phyloP scores from a whole-genome alignment of 2,113 vertebrate species.

The Chauna torquata region DNA sequence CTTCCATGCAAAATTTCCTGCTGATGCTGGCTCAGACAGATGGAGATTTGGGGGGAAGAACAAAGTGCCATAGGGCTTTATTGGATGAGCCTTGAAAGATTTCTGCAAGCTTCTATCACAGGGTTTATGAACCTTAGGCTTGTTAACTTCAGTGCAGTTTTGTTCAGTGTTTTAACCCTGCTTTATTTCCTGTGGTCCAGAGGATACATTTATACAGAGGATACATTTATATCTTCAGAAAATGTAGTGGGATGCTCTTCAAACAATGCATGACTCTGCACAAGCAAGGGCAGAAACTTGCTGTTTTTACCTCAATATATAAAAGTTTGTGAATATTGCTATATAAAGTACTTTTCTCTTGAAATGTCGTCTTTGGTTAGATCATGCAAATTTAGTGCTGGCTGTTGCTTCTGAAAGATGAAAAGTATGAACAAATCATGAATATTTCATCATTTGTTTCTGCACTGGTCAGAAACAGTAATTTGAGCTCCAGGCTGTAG shows the following conservation, averaged over 20 bases:
- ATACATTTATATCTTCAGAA: slow-evolving; percentile 1
- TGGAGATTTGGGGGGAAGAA: slow-evolving; percentile 22
- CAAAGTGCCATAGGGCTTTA: background rate
- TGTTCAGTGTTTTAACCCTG: slow-evolving; percentile 14
- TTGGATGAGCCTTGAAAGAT: slow-evolving; percentile 18
- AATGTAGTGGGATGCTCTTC: background rate
- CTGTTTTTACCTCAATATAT: background rate
- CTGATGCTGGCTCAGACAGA: slow-evolving; percentile 46
- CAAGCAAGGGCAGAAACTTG: background rate
- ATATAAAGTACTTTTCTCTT: background rate
- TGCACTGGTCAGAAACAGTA: slow-evolving; percentile 59
- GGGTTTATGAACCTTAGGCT: slow-evolving; percentile 23
- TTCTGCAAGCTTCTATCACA: background rate
- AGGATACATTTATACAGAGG: slow-evolving; percentile 5
- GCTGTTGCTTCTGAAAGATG: slow-evolving; percentile 6
- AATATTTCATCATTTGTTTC: slow-evolving; percentile 59
- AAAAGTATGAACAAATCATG: slow-evolving; percentile 39
- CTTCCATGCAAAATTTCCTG: slow-evolving; percentile 52
- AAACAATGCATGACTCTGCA: background rate
- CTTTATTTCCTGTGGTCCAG: slow-evolving; percentile 12
- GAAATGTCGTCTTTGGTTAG: background rate
- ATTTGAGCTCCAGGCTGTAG: slow-evolving; percentile 9
- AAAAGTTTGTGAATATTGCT: background rate
- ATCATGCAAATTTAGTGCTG: slow-evolving; percentile 37
- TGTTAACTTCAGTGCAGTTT: background rate